phyloP scores from a whole-genome alignment of 2,797 vertebrate genomes.

The Heterohyrax brucei region DNA sequence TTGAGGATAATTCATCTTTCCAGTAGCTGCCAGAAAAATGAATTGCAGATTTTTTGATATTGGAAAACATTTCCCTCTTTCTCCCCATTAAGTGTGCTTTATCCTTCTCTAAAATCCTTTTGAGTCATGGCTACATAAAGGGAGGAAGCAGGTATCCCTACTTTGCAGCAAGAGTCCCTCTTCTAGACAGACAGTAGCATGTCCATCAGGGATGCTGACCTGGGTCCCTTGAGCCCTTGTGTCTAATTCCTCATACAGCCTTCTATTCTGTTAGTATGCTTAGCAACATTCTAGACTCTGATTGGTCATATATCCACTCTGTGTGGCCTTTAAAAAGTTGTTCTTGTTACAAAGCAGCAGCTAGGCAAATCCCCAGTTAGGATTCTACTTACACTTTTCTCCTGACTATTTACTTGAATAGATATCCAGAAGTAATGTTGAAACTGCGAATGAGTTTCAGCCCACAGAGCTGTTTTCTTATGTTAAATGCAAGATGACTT shows the following conservation, averaged over 20 bases:
- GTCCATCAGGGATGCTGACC: not conserved
- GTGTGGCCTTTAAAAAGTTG: not conserved
- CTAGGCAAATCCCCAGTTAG: not conserved
- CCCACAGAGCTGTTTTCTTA: not conserved
- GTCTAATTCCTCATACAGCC: not conserved
- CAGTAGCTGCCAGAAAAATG: constrained; percentile 41
- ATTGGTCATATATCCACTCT: not conserved
- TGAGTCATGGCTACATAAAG: constrained; percentile 50
- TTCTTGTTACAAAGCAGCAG: not conserved
- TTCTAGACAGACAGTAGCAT: not conserved
- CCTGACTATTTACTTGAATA: not conserved
- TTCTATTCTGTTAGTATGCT: not conserved
- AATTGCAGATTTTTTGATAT: constrained; percentile 70
- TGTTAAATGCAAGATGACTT: not conserved
- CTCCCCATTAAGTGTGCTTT: constrained; percentile 49
- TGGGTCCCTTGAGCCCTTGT: not conserved
- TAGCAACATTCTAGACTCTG: not conserved
- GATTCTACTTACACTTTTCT: constrained; percentile 21
- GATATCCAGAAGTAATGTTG: not conserved
- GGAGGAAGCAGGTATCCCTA: not conserved
- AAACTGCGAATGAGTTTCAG: not conserved
- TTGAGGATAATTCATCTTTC: constrained; percentile 72
- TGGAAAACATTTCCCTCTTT: not conserved
- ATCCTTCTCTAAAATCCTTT: constrained; percentile 46
- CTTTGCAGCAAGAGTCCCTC: not conserved